A percentile compares a stretch with the other conserved stretches of the same genome.
Evolutionary conservation across 2,888 invertebrate genomes (phyloP).

Genomic region (Drymonia ruficornis): DNA sequence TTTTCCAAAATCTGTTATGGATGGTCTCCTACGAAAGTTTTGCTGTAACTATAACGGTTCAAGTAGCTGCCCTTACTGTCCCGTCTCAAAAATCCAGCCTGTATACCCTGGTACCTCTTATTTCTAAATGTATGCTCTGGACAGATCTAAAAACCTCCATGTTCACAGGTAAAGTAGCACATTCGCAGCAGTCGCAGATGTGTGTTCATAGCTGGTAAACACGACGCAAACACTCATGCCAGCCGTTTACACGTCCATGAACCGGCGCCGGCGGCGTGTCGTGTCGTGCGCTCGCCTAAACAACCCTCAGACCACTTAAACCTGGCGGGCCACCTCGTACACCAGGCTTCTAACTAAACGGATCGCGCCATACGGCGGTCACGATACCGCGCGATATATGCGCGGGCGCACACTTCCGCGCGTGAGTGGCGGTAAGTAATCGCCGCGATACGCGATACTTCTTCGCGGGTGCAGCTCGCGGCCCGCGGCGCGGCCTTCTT

Average conservation of each 20-base stretch:
- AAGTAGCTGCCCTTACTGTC: too few relatives aligned
- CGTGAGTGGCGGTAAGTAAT: conserved; percentile 15
- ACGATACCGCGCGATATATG: conserved; percentile 14
- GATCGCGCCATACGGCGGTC: conserved; percentile 29
- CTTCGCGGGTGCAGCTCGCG: conserved; percentile 9
- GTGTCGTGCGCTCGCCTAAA: conserved; percentile 18
- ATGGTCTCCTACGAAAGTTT: too few relatives aligned
- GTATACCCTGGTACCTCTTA: too few relatives aligned
- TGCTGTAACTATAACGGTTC: too few relatives aligned
- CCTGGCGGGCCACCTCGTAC: conserved; percentile 7
- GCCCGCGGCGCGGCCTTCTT: too few relatives aligned
- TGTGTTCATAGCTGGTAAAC: not conserved
- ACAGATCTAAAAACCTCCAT: too few relatives aligned
- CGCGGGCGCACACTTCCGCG: conserved; percentile 1
- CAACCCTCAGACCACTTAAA: conserved; percentile 14
- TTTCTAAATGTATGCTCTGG: too few relatives aligned
- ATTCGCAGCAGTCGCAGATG: not conserved
- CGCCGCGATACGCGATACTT: conserved; percentile 4
- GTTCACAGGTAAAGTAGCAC: too few relatives aligned
- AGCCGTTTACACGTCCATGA: conserved; percentile 3
- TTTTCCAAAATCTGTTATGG: too few relatives aligned
- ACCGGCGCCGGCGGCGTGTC: conserved; percentile 5
- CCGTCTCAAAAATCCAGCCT: too few relatives aligned
- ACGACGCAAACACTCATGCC: not conserved
- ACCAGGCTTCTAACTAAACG: not conserved